These are phyloP conservation scores for Elymnias hypermnestra DNA, from an alignment of 1,140 invertebrate genomes.

Conservation along the genomic window DNA sequence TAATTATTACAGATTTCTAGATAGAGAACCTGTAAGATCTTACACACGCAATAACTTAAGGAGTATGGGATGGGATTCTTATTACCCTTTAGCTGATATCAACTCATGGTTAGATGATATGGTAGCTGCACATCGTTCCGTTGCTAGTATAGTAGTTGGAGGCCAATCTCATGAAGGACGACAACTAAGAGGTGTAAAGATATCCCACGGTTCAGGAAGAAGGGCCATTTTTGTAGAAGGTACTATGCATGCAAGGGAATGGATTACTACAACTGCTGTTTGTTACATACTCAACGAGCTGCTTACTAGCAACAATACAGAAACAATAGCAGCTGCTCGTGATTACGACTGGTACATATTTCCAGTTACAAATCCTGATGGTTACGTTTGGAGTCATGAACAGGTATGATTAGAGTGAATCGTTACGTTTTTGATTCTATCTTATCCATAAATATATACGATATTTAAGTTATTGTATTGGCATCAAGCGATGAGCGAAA, in stretches of 20 bases:
- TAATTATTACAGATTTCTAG: slow-evolving; percentile 48
- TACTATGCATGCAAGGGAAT: slow-evolving; percentile 83
- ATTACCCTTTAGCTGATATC: slow-evolving; percentile 70
- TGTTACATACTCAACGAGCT: slow-evolving; percentile 79
- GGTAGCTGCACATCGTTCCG: slow-evolving; percentile 54
- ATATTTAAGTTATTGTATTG: no score
- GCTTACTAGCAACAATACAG: slow-evolving; percentile 67
- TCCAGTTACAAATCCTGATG: slow-evolving; percentile 83
- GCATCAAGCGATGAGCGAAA: no score
- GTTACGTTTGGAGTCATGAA: slow-evolving; percentile 79
- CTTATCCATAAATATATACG: no score
- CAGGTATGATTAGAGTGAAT: slow-evolving; percentile 47
- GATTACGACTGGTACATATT: slow-evolving; percentile 85
- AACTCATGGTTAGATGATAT: slow-evolving; percentile 68
- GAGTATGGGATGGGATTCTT: slow-evolving; percentile 68
- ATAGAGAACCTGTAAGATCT: slow-evolving; percentile 35
- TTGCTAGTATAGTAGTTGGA: slow-evolving; percentile 64
- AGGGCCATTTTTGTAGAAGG: slow-evolving; percentile 71
- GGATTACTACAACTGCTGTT: slow-evolving; percentile 80
- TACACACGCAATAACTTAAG: slow-evolving; percentile 35
- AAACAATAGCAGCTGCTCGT: slow-evolving; percentile 68
- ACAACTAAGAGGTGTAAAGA: slow-evolving; percentile 78
- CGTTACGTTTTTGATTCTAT: no score
- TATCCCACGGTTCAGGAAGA: slow-evolving; percentile 76
- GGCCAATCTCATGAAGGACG: slow-evolving; percentile 78